Evolutionary conservation across 2,113 vertebrate genomes (phyloP).

Genomic region (Taxidea taxus): DNA sequence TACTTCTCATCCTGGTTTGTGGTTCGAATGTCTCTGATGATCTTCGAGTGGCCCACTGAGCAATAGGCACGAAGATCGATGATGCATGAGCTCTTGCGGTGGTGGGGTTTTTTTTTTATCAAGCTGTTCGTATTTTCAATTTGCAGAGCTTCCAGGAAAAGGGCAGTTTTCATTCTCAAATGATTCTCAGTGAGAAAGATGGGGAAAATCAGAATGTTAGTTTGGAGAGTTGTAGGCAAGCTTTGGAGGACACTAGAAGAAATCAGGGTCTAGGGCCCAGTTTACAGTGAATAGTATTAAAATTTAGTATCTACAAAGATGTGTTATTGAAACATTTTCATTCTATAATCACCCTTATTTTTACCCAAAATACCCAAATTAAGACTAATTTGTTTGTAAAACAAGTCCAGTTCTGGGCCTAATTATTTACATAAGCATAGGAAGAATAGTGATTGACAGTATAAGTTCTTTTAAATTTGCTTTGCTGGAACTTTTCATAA

Average conservation of each 20-base stretch:
- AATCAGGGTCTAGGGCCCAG: not conserved
- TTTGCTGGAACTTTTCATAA: not conserved
- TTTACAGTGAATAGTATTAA: not conserved
- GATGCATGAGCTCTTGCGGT: not conserved
- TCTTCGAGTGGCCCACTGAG: not conserved
- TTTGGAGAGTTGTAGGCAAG: not conserved
- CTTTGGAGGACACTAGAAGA: not conserved
- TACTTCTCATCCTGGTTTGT: not conserved
- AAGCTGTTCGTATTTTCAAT: not conserved
- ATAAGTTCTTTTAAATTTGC: not conserved
- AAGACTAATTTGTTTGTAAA: not conserved
- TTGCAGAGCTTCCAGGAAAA: not conserved
- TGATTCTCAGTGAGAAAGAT: not conserved
- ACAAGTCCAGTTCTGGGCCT: not conserved
- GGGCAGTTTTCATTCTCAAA: not conserved
- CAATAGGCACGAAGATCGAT: not conserved
- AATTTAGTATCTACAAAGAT: not conserved
- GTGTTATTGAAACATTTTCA: not conserved
- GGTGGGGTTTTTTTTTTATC: not conserved
- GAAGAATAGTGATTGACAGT: not conserved
- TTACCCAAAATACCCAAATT: not conserved
- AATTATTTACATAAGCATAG: not conserved
- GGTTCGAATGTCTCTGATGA: not conserved
- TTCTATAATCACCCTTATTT: not conserved
- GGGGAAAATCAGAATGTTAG: not conserved